Base-by-base conservation (phyloP, 2,113 vertebrate genomes). In the Austrofundulus limnaeus region DNA sequence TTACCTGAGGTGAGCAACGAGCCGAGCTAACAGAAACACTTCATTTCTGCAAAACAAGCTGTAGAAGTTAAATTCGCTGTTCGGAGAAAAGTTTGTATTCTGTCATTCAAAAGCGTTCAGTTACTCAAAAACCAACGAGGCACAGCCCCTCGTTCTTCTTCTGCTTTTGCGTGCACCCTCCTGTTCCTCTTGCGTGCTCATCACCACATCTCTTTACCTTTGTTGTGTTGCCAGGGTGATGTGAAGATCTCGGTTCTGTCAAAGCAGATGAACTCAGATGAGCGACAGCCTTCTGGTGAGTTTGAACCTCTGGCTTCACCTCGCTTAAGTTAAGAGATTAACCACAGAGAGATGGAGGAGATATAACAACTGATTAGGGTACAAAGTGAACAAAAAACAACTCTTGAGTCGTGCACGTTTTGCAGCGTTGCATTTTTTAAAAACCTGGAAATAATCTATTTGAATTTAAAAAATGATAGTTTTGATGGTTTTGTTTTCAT, bases 261-360 rank as follows among this genome's bases (percentile, higher is more conserved):
- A 25, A 88, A 82, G 42, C 80, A 87, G 71, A 63, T 67, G 19
- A 84, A 82, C 75, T 63, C 71, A 58, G 94, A 95, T 47, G 91
- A 93, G 0, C 77, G 81, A 50, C 67, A 80, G 16, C 76, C 87
- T 16, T 78, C 74, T 78, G 96, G 97, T 99, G 87, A 95, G 97
- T 96, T 94, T 90, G 70, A 93, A 53, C 28, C 3, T 62, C 17
- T 66, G 51, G n/a, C n/a, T n/a, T n/a, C n/a, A n/a, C n/a, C n/a
- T n/a, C n/a, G n/a, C n/a, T n/a, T n/a, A n/a, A n/a, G n/a, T n/a
- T 24, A 41, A 74, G 19, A 48, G 21, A 41, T 28, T 49, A 74
- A 62, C 74, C 72, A 50, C 77, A 70, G 8, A 46, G 24, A 31
- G 47, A 64, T 46, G 21, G 50, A 54, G 55, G 34, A 74, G 77